Evolutionary conservation across 2,888 invertebrate genomes (phyloP).

Genomic region (Sceliomorpha sp.): DNA sequence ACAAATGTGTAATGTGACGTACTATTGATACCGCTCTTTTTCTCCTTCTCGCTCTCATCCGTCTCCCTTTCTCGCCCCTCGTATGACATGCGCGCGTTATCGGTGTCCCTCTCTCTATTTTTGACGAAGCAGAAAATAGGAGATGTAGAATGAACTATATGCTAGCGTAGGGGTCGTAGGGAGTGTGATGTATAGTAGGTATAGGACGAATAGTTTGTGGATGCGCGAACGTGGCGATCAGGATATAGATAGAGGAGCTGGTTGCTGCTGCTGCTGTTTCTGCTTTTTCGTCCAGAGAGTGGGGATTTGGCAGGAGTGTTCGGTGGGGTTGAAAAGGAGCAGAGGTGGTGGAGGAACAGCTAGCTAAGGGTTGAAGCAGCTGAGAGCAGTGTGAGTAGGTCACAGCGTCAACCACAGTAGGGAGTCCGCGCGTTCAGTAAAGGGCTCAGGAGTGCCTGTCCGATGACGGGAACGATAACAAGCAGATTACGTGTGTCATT

Average conservation of each 20-base stretch:
- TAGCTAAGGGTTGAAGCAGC: conserved; percentile 75
- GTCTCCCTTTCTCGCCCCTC: not conserved
- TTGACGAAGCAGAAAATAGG: not conserved
- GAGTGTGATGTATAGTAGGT: conserved; percentile 3
- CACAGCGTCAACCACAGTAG: conserved; percentile 72
- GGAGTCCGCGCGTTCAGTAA: conserved; percentile 72
- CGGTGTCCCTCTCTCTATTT: conserved; percentile 1
- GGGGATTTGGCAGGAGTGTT: conserved; percentile 27
- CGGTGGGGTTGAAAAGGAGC: conserved; percentile 35
- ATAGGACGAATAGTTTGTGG: conserved; percentile 12
- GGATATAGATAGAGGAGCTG: conserved; percentile 2
- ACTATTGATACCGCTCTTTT: not conserved
- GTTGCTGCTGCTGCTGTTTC: conserved; percentile 28
- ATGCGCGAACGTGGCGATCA: conserved; percentile 22
- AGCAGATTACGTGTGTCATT: conserved; percentile 16
- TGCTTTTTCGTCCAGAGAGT: conserved; percentile 12
- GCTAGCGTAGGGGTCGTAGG: conserved; percentile 1
- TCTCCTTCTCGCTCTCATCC: no score
- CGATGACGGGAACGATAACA: conserved; percentile 23
- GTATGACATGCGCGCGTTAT: conserved; percentile 3
- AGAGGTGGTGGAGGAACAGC: conserved; percentile 38
- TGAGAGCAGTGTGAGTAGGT: conserved; percentile 78
- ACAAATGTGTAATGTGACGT: conserved; percentile 4
- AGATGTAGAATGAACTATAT: not conserved
- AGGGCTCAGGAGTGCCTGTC: conserved; percentile 65